Conservation (phyloP, 1,140 invertebrate species). For the Rhopalosiphum padi region DNA sequence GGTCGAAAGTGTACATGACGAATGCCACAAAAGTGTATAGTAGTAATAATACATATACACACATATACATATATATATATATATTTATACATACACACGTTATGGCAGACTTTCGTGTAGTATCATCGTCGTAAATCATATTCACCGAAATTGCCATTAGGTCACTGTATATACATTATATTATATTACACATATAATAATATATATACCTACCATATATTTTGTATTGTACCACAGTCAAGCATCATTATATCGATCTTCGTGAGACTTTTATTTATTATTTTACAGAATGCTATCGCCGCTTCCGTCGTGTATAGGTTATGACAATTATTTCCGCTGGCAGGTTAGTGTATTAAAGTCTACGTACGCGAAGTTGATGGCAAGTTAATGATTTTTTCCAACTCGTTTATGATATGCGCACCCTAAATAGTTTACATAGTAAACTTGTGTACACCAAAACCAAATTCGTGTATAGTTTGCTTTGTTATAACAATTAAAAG, state of each 20-base stretch:
- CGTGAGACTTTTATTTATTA: neutral
- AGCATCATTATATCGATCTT: neutral
- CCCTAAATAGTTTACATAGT: neutral
- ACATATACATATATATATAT: neutral
- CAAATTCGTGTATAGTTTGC: neutral
- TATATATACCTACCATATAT: neutral
- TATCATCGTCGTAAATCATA: conserved; percentile 17
- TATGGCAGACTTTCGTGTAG: neutral
- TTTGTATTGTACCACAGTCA: neutral
- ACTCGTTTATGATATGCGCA: neutral
- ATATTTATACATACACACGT: neutral
- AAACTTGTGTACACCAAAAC: neutral
- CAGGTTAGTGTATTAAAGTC: neutral
- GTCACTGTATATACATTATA: neutral
- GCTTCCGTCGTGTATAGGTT: neutral
- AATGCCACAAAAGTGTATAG: neutral
- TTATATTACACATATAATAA: neutral
- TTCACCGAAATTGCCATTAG: neutral
- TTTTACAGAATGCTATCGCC: neutral
- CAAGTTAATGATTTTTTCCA: neutral
- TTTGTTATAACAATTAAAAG: neutral
- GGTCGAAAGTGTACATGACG: neutral
- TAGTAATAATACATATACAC: neutral
- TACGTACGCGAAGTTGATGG: neutral
- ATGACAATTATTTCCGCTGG: neutral